Conservation (phyloP, 2,797 vertebrate species). For the Dallia pectoralis region DNA sequence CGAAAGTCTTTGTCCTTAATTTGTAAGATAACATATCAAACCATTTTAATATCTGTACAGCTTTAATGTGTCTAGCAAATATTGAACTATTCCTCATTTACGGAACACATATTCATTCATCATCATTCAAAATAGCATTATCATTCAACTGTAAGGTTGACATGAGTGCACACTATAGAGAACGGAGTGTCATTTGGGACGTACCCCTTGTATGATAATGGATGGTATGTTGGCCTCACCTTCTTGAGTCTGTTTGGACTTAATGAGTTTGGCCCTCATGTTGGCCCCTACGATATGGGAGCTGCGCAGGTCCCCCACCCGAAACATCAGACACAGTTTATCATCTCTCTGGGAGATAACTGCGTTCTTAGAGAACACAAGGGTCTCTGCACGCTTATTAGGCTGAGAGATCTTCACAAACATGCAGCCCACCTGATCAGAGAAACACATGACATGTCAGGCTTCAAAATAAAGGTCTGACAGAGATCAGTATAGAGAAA, state of each 20-base stretch:
- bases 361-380: slow-evolving; percentile 95
- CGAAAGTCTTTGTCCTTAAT: too few species aligned
- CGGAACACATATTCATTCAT: too few species aligned
- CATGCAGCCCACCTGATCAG: slow-evolving; percentile 88
- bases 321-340: slow-evolving; percentile 94
- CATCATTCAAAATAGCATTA: too few species aligned
- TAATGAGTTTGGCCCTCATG: slow-evolving; percentile 97
- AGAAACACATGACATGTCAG: not conserved
- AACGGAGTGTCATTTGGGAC: not conserved
- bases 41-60: too few species aligned
- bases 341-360: slow-evolving; percentile 92
- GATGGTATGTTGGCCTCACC: slow-evolving; percentile 61
- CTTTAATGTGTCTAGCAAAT: too few species aligned
- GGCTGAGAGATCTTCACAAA: slow-evolving; percentile 99
- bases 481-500: not conserved
- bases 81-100: too few species aligned
- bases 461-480: too few species aligned
- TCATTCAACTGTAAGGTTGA: not conserved
- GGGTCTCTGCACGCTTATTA: slow-evolving; percentile 93
- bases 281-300: slow-evolving; percentile 98
- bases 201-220: not conserved
- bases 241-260: slow-evolving; percentile 96
- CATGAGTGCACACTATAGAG: not conserved
- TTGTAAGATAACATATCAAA: too few species aligned
- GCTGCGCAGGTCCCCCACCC: slow-evolving; percentile 92